A percentile compares a stretch with the other conserved stretches of the same genome.
Conservation (phyloP, 2,113 vertebrate species). For the Hippoglossus stenolepis region DNA sequence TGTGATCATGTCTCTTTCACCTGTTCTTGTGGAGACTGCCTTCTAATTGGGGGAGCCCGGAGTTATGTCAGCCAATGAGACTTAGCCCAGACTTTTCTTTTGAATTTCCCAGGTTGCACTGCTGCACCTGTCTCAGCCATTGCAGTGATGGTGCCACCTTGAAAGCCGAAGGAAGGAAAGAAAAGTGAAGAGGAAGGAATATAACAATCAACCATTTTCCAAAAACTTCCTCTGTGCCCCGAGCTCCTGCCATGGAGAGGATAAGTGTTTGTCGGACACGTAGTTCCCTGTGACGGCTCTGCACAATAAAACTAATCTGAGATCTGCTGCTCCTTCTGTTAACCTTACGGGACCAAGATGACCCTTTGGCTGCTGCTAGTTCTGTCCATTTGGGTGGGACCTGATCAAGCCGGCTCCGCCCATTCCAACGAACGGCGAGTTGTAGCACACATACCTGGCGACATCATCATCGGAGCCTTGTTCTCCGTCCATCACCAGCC, state of each 20-base stretch:
- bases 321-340: constrained; percentile 19
- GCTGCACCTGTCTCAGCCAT: constrained; percentile 43
- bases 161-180: constrained; percentile 33
- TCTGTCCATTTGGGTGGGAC: constrained; percentile 72
- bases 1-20: constrained; percentile 46
- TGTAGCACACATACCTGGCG: constrained; percentile 94
- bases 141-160: constrained; percentile 50
- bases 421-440: constrained; percentile 93
- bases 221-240: constrained; percentile 22
- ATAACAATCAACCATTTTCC: background rate
- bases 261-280: constrained; percentile 37
- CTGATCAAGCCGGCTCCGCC: constrained; percentile 78
- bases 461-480: constrained; percentile 96
- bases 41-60: constrained; percentile 27
- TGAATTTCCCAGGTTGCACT: constrained; percentile 48
- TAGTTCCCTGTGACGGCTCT: constrained; percentile 50
- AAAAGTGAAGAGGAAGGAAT: constrained; percentile 29
- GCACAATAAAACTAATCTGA: background rate
- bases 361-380: constrained; percentile 85
- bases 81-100: constrained; percentile 36
- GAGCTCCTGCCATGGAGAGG: constrained; percentile 61
- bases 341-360: constrained; percentile 82
- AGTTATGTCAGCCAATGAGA: constrained; percentile 43
- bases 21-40: constrained; percentile 55
- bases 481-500: constrained; percentile 99